phyloP scores from a whole-genome alignment of 2,888 invertebrate genomes.

The Perdita meconis region DNA sequence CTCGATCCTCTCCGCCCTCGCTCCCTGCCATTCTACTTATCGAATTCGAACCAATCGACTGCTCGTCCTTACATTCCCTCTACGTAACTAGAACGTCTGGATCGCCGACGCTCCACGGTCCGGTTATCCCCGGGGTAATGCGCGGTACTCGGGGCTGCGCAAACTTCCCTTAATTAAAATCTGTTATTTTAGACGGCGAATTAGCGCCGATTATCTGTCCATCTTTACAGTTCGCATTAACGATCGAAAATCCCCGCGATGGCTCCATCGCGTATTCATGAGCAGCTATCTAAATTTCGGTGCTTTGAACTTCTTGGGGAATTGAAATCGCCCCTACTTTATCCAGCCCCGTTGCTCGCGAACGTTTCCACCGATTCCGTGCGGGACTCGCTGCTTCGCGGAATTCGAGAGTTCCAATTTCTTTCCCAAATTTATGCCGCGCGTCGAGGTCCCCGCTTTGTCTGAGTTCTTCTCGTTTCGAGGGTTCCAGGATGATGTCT shows the following conservation, averaged over 20 bases:
- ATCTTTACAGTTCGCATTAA: neutral
- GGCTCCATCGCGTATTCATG: too few species aligned
- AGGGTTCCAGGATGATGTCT: neutral
- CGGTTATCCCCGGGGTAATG: slow-evolving; percentile 30
- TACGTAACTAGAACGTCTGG: slow-evolving; percentile 34
- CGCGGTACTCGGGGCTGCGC: neutral
- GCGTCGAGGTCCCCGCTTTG: too few species aligned
- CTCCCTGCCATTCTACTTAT: slow-evolving; percentile 59
- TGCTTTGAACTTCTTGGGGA: neutral
- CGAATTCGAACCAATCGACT: slow-evolving; percentile 56
- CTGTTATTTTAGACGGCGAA: slow-evolving; percentile 33
- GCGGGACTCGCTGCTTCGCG: too few species aligned
- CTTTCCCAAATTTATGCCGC: too few species aligned
- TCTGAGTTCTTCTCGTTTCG: neutral
- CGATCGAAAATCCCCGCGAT: neutral
- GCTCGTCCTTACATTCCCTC: slow-evolving; percentile 29
- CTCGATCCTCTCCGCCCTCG: slow-evolving; percentile 5
- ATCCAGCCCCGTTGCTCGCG: too few species aligned
- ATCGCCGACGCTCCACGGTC: slow-evolving; percentile 4
- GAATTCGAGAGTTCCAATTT: too few species aligned
- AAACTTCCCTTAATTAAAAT: slow-evolving; percentile 49
- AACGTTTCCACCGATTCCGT: too few species aligned
- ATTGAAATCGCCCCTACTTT: neutral
- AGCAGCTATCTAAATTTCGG: too few species aligned
- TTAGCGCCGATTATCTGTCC: slow-evolving; percentile 30